phyloP scores from a whole-genome alignment of 1,140 invertebrate species.

The Drosophila seguyi region DNA sequence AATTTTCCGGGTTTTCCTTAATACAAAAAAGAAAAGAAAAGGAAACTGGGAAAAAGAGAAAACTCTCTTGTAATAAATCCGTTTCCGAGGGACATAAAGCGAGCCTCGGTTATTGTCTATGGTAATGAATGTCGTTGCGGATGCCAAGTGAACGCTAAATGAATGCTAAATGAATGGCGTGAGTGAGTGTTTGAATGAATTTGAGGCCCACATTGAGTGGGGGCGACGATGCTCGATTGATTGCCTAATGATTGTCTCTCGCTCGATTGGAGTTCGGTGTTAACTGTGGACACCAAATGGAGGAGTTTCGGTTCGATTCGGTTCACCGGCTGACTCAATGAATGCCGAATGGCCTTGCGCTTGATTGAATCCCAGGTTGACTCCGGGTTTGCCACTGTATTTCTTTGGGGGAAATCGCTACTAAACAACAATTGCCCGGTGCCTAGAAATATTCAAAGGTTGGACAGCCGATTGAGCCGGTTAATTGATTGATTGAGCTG shows the following conservation, averaged over 20 bases:
- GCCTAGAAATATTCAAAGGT: constrained; percentile 14
- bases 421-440: not conserved
- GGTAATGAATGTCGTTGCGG: constrained; percentile 17
- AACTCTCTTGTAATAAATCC: constrained; percentile 27
- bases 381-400: not conserved
- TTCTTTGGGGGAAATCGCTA: not conserved
- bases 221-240: constrained; percentile 39
- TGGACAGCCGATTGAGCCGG: not conserved
- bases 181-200: constrained; percentile 34
- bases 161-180: not conserved
- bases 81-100: constrained; percentile 22
- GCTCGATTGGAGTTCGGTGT: constrained; percentile 12
- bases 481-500: constrained; percentile 1
- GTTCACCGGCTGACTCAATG: constrained; percentile 16
- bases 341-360: constrained; percentile 15
- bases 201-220: constrained; percentile 21
- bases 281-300: not conserved
- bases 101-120: constrained; percentile 27
- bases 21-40: constrained; percentile 20
- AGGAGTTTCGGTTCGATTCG: not conserved
- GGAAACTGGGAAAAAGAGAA: not conserved
- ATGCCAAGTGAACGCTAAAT: constrained; percentile 30
- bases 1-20: constrained; percentile 27
- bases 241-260: constrained; percentile 30
- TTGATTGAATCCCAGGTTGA: constrained; percentile 5